phyloP scores from a whole-genome alignment of 2,888 invertebrate species.

The Torymus aiolomorphi region DNA sequence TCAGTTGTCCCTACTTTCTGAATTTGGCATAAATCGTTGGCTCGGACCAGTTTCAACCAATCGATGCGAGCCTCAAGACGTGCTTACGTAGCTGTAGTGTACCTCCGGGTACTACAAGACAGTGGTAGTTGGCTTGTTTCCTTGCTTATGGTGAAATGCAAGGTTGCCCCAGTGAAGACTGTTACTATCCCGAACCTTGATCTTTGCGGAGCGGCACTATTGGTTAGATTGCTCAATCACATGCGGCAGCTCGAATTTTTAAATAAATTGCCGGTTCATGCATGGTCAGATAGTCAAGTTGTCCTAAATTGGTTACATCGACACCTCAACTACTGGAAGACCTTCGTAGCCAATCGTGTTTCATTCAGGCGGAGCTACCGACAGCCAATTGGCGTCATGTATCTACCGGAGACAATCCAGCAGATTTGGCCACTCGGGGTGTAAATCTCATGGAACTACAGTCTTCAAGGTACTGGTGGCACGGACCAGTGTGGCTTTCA shows the following conservation, averaged over 20 bases:
- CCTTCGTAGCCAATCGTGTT: neutral
- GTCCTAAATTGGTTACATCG: neutral
- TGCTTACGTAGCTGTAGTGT: neutral
- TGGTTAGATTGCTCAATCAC: too few species aligned
- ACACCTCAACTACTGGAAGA: neutral
- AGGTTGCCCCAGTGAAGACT: too few species aligned
- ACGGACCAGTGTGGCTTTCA: neutral
- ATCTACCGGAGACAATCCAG: neutral
- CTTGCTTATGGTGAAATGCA: neutral
- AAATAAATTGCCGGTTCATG: neutral
- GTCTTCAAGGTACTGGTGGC: neutral
- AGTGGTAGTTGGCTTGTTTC: neutral
- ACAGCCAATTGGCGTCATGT: neutral
- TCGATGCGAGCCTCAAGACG: neutral
- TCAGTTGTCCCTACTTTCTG: too few species aligned
- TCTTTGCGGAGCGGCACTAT: too few species aligned
- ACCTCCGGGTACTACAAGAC: neutral
- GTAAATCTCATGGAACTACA: neutral
- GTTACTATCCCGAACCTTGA: too few species aligned
- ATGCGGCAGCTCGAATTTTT: neutral
- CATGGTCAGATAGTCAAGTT: neutral
- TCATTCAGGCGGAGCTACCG: neutral
- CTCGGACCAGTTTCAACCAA: too few species aligned
- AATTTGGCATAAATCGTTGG: too few species aligned
- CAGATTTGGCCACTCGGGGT: neutral